phyloP scores from a whole-genome alignment of 2,797 vertebrate genomes.

The Bradypodion pumilum region DNA sequence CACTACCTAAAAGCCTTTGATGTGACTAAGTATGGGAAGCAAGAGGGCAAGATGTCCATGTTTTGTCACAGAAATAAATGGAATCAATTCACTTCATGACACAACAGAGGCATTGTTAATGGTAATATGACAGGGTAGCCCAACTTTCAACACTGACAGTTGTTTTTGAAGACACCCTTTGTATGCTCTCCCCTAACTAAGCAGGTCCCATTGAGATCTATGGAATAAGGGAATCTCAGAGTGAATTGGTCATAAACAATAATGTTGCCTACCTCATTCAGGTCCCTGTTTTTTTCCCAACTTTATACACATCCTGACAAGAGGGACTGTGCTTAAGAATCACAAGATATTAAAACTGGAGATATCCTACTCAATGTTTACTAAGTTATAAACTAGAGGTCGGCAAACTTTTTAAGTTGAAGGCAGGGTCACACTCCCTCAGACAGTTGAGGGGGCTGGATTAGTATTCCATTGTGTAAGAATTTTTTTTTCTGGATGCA shows the following conservation, averaged over 20 bases:
- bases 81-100: background rate
- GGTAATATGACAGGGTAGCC: background rate
- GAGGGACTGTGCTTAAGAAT: background rate
- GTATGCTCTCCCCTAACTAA: background rate
- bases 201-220: background rate
- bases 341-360: background rate
- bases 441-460: too few species aligned
- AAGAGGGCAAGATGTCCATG: background rate
- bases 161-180: background rate
- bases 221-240: background rate
- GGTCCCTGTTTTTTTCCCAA: background rate
- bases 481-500: background rate
- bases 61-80: background rate
- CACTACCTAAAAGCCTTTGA: background rate
- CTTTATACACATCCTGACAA: background rate
- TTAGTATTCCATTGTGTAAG: background rate
- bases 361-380: background rate
- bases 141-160: too few species aligned
- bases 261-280: background rate
- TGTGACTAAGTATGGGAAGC: too few species aligned
- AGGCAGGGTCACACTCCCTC: too few species aligned
- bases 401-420: too few species aligned
- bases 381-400: background rate
- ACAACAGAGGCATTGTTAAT: background rate
- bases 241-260: too few species aligned